Percentiles rank a stretch among this genome's conserved stretches.
Evolutionary conservation across 2,888 invertebrate genomes (phyloP).

Genomic region (Dilophus febrilis): DNA sequence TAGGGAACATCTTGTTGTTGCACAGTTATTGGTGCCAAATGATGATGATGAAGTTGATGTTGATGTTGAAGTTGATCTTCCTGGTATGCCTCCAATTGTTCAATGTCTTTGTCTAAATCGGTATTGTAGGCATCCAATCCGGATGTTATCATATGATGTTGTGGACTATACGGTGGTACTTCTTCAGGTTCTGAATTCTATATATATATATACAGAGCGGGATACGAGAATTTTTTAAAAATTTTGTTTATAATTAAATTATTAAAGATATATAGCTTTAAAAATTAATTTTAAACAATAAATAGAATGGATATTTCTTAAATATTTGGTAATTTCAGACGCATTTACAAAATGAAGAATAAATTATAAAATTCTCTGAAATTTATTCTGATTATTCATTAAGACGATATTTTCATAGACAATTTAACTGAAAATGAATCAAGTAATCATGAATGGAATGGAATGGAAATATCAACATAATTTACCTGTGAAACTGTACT

Average conservation of each 20-base stretch:
- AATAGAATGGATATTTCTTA: too few relatives aligned
- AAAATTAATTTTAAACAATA: neutral
- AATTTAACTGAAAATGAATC: neutral
- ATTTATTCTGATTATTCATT: too few relatives aligned
- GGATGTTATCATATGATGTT: too few relatives aligned
- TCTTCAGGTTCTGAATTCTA: conserved; percentile 16
- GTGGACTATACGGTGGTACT: conserved; percentile 28
- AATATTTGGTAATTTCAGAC: too few relatives aligned
- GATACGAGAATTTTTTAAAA: neutral
- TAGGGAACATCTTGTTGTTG: too few relatives aligned
- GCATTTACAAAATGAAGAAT: too few relatives aligned
- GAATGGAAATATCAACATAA: too few relatives aligned
- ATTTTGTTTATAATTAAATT: neutral
- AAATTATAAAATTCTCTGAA: too few relatives aligned
- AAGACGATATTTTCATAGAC: too few relatives aligned
- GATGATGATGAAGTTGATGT: conserved; percentile 9
- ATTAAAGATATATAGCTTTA: conserved; percentile 11
- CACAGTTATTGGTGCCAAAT: conserved; percentile 13
- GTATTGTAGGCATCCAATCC: conserved; percentile 17
- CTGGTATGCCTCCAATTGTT: neutral
- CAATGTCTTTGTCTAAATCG: conserved; percentile 10
- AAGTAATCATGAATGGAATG: too few relatives aligned
- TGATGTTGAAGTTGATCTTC: conserved; percentile 4
- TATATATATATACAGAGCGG: too few relatives aligned
- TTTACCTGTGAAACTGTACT: conserved; percentile 23